A percentile compares a stretch with the other conserved stretches of the same genome.
phyloP scores from a whole-genome alignment of 2,113 vertebrate species.

The Myotis davidii region DNA sequence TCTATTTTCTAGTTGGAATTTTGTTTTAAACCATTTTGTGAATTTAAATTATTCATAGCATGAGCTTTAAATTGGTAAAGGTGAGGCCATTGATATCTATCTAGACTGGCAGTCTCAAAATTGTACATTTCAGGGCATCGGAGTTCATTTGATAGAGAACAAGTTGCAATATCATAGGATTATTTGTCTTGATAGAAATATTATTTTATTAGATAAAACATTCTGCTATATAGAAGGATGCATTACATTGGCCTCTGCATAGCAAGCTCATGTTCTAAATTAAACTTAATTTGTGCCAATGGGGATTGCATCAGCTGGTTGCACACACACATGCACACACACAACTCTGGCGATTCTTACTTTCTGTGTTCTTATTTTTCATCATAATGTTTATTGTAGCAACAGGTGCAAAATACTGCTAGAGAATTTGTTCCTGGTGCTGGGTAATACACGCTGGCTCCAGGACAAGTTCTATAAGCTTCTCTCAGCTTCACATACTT shows the following conservation, averaged over 20 bases:
- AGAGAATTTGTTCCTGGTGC: neutral
- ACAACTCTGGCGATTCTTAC: conserved; percentile 45
- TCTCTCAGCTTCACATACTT: neutral
- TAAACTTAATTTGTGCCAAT: conserved; percentile 75
- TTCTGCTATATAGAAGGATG: neutral
- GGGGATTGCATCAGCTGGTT: conserved; percentile 80
- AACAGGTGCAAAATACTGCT: conserved; percentile 35
- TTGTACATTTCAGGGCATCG: neutral
- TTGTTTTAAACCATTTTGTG: conserved; percentile 12
- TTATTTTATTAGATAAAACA: conserved; percentile 34
- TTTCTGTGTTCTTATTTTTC: conserved; percentile 71
- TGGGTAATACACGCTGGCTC: neutral
- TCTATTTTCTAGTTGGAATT: conserved; percentile 11
- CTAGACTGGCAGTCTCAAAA: neutral
- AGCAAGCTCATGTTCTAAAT: conserved; percentile 63
- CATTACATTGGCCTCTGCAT: neutral
- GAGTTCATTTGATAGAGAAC: neutral
- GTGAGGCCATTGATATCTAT: neutral
- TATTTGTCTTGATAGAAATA: conserved; percentile 8
- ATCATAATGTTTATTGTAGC: conserved; percentile 72
- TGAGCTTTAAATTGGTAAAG: neutral
- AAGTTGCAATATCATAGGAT: neutral
- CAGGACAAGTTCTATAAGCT: neutral
- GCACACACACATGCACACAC: neutral
- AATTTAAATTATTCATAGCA: conserved; percentile 28